Conservation (phyloP, 2,113 vertebrate species). For the Rafetus swinhoei region DNA sequence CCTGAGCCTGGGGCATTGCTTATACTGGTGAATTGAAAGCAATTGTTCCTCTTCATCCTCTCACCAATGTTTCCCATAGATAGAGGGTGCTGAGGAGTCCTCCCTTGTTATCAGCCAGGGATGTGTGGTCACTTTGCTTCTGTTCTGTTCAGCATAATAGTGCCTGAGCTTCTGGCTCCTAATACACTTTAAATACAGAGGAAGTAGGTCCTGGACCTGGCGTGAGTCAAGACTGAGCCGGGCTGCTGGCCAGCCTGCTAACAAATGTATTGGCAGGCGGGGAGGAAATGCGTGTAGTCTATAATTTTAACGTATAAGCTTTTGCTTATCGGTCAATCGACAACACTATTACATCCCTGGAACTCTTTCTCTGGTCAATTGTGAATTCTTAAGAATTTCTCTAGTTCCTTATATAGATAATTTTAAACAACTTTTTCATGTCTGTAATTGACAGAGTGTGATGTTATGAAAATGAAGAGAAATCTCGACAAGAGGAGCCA, state of each 20-base stretch:
- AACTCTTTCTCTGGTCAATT: neutral
- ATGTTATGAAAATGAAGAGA: neutral
- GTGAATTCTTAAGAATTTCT: neutral
- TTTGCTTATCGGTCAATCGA: too few species aligned
- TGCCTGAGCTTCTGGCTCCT: neutral
- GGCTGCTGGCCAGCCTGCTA: too few species aligned
- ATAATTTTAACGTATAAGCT: too few species aligned
- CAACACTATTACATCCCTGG: too few species aligned
- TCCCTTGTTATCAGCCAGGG: neutral
- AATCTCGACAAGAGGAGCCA: neutral
- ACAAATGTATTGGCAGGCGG: too few species aligned
- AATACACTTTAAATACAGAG: too few species aligned
- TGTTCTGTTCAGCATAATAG: neutral
- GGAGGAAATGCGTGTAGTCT: too few species aligned
- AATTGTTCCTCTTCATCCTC: neutral
- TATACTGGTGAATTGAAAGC: neutral
- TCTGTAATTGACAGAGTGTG: neutral
- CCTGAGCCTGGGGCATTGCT: neutral
- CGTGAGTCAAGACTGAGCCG: too few species aligned
- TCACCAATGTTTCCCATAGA: neutral
- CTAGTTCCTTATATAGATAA: neutral
- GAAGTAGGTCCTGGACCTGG: too few species aligned
- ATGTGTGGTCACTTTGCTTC: neutral
- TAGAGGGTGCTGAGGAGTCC: neutral
- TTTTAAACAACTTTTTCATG: neutral